These are phyloP conservation scores for Lepilemur ruficaudatus DNA, from an alignment of 2,797 vertebrate genomes.

Conservation along the genomic window DNA sequence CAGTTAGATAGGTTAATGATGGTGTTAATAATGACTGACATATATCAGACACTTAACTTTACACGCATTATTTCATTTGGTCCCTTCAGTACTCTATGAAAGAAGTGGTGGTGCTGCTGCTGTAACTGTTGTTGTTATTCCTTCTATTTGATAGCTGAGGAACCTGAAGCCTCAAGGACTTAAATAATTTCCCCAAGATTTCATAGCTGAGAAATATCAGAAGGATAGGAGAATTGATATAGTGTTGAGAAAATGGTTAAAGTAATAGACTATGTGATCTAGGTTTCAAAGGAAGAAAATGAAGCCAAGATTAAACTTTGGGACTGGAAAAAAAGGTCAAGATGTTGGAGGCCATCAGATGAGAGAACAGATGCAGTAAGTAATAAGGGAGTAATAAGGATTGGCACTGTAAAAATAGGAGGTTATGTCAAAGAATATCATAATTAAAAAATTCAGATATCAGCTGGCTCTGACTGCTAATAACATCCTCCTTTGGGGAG, in stretches of 20 bases:
- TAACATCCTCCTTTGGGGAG: not conserved
- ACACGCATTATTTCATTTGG: not conserved
- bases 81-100: not conserved
- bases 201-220: not conserved
- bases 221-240: not conserved
- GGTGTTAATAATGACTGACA: not conserved
- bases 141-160: not conserved
- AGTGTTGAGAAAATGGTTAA: not conserved
- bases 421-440: not conserved
- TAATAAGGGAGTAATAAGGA: not conserved
- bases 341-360: not conserved
- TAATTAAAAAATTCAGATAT: not conserved
- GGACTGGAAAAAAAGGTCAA: not conserved
- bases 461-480: not conserved
- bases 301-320: conserved; percentile 18
- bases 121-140: not conserved
- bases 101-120: not conserved
- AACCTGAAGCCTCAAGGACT: not conserved
- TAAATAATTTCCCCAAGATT: not conserved
- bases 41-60: not conserved
- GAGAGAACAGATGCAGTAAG: not conserved
- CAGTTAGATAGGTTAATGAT: not conserved
- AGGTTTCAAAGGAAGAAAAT: conserved; percentile 36
- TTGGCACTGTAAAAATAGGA: not conserved
- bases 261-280: not conserved